These are phyloP conservation scores for Linnaemya tessellans DNA, from an alignment of 2,888 invertebrate species.

Conservation along the genomic window DNA sequence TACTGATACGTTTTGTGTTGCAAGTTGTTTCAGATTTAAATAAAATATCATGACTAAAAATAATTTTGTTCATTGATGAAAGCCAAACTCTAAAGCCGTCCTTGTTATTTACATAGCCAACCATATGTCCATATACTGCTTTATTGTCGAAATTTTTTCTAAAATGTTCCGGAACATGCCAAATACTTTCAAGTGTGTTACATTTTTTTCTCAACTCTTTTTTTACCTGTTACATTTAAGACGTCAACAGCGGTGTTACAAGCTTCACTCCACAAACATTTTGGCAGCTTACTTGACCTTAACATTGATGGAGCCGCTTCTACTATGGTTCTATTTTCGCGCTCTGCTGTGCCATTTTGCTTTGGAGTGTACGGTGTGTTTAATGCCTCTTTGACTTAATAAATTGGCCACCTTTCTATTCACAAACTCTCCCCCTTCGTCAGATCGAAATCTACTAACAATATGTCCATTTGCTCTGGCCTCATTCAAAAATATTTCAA, in stretches of 20 bases:
- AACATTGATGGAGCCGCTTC: too few relatives aligned
- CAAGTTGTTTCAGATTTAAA: slow-evolving; percentile 39
- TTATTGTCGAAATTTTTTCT: slow-evolving; percentile 21
- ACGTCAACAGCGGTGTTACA: slow-evolving; percentile 12
- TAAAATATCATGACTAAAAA: slow-evolving; percentile 33
- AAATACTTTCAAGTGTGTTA: slow-evolving; percentile 7
- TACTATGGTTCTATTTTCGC: too few relatives aligned
- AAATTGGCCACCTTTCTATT: too few relatives aligned
- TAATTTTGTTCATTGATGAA: slow-evolving; percentile 37
- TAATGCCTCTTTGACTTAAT: not conserved
- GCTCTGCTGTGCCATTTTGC: not conserved
- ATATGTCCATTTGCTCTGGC: slow-evolving; percentile 43
- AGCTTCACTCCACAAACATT: slow-evolving; percentile 36
- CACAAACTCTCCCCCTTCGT: slow-evolving; percentile 23
- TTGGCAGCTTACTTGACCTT: not conserved
- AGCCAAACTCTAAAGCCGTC: slow-evolving; percentile 23
- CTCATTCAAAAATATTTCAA: slow-evolving; percentile 45
- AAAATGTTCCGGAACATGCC: slow-evolving; percentile 19
- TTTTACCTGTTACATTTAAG: slow-evolving; percentile 32
- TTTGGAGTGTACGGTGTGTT: not conserved
- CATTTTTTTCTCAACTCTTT: slow-evolving; percentile 16
- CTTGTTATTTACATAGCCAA: slow-evolving; percentile 38
- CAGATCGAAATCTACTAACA: slow-evolving; percentile 54
- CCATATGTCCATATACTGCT: slow-evolving; percentile 30
- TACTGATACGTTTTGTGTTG: slow-evolving; percentile 5